phyloP scores from a whole-genome alignment of 2,888 invertebrate genomes.

The Pseudococcus viburni region DNA sequence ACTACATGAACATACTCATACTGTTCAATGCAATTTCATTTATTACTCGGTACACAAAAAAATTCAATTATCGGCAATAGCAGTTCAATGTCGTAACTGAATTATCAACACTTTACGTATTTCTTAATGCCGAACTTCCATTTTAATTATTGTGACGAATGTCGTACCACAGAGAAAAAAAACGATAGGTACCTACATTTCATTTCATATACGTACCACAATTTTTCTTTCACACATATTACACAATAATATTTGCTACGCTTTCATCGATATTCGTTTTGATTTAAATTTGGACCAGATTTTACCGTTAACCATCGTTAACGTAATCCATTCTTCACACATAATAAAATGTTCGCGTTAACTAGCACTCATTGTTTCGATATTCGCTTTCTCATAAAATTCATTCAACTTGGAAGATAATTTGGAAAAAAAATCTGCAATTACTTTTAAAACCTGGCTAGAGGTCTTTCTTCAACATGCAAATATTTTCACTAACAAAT shows the following conservation, averaged over 20 bases:
- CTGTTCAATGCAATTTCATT: slow-evolving; percentile 14
- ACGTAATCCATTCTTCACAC: slow-evolving; percentile 41
- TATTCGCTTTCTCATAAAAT: slow-evolving; percentile 18
- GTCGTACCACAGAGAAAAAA: background rate
- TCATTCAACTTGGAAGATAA: background rate
- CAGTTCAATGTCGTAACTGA: slow-evolving; percentile 32
- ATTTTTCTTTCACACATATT: slow-evolving; percentile 18
- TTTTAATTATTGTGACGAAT: slow-evolving; percentile 28
- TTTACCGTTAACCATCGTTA: slow-evolving; percentile 30
- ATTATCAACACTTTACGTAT: slow-evolving; percentile 1
- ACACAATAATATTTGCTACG: slow-evolving; percentile 45
- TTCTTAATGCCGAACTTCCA: background rate
- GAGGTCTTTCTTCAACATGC: background rate
- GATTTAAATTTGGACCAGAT: slow-evolving; percentile 47
- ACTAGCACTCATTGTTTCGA: slow-evolving; percentile 16
- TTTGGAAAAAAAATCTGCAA: background rate
- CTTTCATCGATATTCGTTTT: slow-evolving; percentile 51
- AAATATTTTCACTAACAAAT: background rate
- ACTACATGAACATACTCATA: background rate
- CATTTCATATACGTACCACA: background rate
- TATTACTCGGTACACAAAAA: slow-evolving; percentile 3
- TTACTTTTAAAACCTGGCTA: background rate
- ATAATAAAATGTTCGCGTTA: slow-evolving; percentile 10
- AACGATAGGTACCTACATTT: background rate
- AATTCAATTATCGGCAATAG: slow-evolving; percentile 1